Evolutionary conservation across 1,140 invertebrate genomes (phyloP).

Genomic region (Gonioctena quinquepunctata): DNA sequence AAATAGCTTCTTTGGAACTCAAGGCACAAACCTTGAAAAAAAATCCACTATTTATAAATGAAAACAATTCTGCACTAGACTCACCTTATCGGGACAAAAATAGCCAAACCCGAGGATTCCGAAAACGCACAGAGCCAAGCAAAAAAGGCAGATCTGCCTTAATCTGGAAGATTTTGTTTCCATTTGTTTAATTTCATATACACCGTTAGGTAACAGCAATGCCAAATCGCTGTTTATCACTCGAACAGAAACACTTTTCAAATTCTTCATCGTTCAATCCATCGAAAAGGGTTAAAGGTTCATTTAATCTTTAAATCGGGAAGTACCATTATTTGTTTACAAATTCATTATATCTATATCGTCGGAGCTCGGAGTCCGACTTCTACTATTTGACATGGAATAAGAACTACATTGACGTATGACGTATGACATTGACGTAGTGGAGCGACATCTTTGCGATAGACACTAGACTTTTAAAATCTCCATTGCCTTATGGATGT

Average conservation of each 20-base stretch:
- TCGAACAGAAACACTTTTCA: constrained; percentile 76
- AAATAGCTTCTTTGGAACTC: constrained; percentile 61
- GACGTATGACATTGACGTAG: too few species aligned
- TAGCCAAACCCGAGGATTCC: constrained; percentile 86
- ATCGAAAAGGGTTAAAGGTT: constrained; percentile 14
- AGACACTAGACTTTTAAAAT: too few species aligned
- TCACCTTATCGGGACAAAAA: constrained; percentile 82
- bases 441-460: too few species aligned
- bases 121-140: constrained; percentile 75
- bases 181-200: constrained; percentile 78
- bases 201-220: constrained; percentile 67
- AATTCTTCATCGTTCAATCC: constrained; percentile 54
- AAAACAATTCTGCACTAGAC: constrained; percentile 28
- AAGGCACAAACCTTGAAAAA: constrained; percentile 67
- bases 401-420: too few species aligned
- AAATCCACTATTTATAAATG: neutral
- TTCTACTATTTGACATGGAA: too few species aligned
- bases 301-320: neutral
- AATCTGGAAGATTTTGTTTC: constrained; percentile 71
- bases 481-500: too few species aligned
- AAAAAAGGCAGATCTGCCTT: constrained; percentile 75
- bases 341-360: neutral
- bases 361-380: too few species aligned
- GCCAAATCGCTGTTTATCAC: constrained; percentile 74
- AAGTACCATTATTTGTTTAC: constrained; percentile 9